Conservation (phyloP, 1,140 invertebrate species). For the Pissodes strobi region DNA sequence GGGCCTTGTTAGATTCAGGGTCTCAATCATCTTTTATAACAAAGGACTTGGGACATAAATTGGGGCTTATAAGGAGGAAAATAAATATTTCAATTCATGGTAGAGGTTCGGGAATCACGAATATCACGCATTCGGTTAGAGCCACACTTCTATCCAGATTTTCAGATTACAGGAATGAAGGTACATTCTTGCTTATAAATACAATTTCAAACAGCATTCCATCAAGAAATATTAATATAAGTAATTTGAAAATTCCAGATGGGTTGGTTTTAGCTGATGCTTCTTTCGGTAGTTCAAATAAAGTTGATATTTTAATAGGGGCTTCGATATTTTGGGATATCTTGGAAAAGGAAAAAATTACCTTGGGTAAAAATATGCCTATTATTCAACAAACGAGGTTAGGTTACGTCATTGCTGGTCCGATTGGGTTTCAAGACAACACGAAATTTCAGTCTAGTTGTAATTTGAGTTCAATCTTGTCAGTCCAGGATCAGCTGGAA, state of each 20-base stretch:
- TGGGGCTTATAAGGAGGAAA: background rate
- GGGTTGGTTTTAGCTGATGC: background rate
- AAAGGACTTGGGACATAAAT: no score
- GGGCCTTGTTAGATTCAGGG: no score
- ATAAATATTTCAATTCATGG: no score
- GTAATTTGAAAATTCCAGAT: no score
- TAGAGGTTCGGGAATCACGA: background rate
- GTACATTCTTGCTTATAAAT: background rate
- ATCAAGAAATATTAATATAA: background rate
- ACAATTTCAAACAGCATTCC: background rate
- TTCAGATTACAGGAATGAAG: background rate
- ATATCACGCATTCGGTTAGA: background rate
- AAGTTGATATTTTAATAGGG: constrained; percentile 1
- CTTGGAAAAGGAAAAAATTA: background rate
- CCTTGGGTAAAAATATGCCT: constrained; percentile 3
- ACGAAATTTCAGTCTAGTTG: background rate
- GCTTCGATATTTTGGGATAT: constrained; percentile 2
- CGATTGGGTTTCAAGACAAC: background rate
- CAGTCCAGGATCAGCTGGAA: background rate
- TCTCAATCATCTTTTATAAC: no score
- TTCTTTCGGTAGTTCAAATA: background rate
- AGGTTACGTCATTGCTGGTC: background rate
- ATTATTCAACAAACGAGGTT: constrained; percentile 2
- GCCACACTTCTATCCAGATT: background rate
- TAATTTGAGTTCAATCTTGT: background rate